phyloP scores from a whole-genome alignment of 2,797 vertebrate genomes.

The Gallinago solitaria region DNA sequence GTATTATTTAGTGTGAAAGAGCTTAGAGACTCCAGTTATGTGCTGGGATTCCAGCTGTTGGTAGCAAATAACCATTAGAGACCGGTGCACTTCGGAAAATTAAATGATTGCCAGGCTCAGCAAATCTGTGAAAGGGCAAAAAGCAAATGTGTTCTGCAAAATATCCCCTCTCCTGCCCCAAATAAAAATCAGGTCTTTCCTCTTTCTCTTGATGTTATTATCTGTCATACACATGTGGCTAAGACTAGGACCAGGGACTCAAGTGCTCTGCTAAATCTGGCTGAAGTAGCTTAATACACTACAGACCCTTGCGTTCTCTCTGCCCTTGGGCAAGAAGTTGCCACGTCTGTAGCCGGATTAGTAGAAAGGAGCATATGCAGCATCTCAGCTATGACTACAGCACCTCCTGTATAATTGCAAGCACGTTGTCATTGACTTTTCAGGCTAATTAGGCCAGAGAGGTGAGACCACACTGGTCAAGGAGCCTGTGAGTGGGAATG shows the following conservation, averaged over 20 bases:
- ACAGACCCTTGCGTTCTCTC: background rate
- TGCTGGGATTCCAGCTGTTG: background rate
- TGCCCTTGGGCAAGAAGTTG: background rate
- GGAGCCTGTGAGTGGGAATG: background rate
- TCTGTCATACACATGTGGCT: accelerated
- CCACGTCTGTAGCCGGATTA: accelerated
- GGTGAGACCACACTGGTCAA: background rate
- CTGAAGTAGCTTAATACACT: background rate
- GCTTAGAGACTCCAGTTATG: background rate
- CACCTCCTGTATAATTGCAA: background rate
- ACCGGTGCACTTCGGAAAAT: background rate
- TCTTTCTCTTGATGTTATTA: background rate
- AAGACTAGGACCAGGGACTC: background rate
- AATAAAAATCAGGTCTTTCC: accelerated
- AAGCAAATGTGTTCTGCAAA: accelerated
- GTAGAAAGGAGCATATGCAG: background rate
- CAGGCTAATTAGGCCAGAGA: background rate
- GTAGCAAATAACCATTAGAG: background rate
- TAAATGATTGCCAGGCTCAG: background rate
- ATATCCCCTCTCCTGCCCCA: accelerated
- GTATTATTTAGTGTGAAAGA: background rate
- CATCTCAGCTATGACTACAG: background rate
- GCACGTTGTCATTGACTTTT: background rate
- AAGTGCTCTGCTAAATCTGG: background rate
- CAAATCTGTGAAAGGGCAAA: background rate